phyloP scores from a whole-genome alignment of 2,113 vertebrate species.

The Periophthalmodon schlosseri region DNA sequence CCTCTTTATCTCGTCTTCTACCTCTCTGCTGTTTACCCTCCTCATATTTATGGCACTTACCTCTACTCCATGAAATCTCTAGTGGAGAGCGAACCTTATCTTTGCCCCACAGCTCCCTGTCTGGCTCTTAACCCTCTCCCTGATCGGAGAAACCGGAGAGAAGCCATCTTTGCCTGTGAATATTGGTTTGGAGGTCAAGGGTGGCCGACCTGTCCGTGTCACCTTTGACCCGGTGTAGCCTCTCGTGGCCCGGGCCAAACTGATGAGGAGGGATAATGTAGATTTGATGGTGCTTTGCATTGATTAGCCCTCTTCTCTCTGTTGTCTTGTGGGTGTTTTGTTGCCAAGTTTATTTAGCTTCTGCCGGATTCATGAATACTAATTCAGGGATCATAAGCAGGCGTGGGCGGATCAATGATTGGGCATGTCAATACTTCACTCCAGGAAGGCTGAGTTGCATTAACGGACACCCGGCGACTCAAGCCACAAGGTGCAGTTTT shows the following conservation, averaged over 20 bases:
- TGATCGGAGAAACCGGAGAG: conserved; percentile 57
- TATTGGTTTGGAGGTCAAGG: conserved; percentile 93
- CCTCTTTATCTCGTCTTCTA: conserved; percentile 57
- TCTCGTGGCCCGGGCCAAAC: conserved; percentile 81
- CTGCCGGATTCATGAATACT: conserved; percentile 97
- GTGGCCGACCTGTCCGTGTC: conserved; percentile 81
- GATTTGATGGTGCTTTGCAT: conserved; percentile 97
- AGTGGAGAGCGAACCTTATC: conserved; percentile 58
- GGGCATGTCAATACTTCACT: conserved; percentile 79
- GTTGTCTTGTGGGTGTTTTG: conserved; percentile 81
- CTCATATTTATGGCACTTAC: conserved; percentile 63
- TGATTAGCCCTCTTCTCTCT: conserved; percentile 80
- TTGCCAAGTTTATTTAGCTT: conserved; percentile 97
- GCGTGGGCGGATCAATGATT: conserved; percentile 88
- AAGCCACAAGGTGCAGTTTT: background rate
- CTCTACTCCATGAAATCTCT: conserved; percentile 73
- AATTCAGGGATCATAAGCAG: conserved; percentile 95
- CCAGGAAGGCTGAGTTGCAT: conserved; percentile 45
- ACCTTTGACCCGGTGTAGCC: conserved; percentile 91
- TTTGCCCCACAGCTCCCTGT: conserved; percentile 39
- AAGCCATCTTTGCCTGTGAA: conserved; percentile 79
- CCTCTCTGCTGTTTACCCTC: conserved; percentile 22
- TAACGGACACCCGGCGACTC: conserved; percentile 18
- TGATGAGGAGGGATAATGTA: conserved; percentile 94
- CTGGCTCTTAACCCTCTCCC: conserved; percentile 35